Evolutionary conservation across 2,113 vertebrate species (phyloP).

Genomic region (Plecotus auritus): DNA sequence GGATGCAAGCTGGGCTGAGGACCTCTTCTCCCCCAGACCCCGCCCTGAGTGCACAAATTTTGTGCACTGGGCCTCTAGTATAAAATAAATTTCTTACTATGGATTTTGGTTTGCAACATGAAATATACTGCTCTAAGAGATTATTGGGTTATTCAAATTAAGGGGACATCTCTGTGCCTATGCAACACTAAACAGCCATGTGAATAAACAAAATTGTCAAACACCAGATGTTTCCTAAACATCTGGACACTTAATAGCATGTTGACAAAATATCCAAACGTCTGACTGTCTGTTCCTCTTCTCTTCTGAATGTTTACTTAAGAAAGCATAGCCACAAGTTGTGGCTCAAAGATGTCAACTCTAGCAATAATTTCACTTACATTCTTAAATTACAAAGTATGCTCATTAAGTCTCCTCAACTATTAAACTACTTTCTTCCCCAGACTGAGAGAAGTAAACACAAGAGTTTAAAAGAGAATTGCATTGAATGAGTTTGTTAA

Average conservation of each 20-base stretch:
- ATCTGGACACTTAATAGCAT: slow-evolving; percentile 26
- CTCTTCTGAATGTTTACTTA: slow-evolving; percentile 10
- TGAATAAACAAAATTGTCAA: slow-evolving; percentile 1
- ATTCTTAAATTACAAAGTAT: slow-evolving; percentile 13
- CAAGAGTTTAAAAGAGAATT: background rate
- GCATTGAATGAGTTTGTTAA: background rate
- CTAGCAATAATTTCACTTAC: background rate
- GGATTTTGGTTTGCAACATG: background rate
- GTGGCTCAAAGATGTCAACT: background rate
- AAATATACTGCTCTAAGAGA: background rate
- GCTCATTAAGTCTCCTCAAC: background rate
- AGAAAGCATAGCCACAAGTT: background rate
- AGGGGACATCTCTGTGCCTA: background rate
- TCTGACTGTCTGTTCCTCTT: background rate
- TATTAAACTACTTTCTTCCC: background rate
- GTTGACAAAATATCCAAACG: background rate
- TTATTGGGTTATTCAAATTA: background rate
- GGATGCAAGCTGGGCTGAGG: no score
- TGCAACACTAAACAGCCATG: background rate
- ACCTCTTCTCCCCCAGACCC: no score
- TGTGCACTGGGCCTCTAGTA: background rate
- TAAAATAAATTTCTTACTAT: background rate
- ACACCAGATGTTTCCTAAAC: slow-evolving; percentile 27
- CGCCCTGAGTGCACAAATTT: no score
- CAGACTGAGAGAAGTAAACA: background rate